phyloP scores from a whole-genome alignment of 2,888 invertebrate species.

The Ormia ochracea region DNA sequence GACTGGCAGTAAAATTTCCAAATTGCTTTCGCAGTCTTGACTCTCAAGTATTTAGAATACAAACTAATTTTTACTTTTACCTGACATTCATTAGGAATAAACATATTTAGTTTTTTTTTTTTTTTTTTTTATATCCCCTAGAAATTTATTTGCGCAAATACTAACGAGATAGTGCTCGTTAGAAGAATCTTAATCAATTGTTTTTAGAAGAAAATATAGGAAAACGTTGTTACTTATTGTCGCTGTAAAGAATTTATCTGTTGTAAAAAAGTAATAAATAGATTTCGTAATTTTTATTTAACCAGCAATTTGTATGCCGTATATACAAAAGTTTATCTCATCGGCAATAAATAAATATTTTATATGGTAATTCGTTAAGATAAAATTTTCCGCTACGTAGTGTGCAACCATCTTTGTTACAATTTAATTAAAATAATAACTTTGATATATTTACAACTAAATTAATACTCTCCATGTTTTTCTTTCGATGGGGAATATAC shows the following conservation, averaged over 20 bases:
- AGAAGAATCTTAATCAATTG: constrained; percentile 25
- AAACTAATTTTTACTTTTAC: constrained; percentile 48
- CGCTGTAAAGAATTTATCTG: not conserved
- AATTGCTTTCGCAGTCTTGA: constrained; percentile 42
- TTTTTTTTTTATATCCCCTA: not conserved
- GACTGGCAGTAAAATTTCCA: not conserved
- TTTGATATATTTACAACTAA: too few relatives aligned
- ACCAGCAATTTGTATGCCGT: too few relatives aligned
- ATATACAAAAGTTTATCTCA: too few relatives aligned
- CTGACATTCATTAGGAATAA: constrained; percentile 46
- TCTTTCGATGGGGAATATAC: too few relatives aligned
- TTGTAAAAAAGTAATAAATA: not conserved
- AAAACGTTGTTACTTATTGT: not conserved
- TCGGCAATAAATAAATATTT: too few relatives aligned
- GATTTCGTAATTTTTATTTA: too few relatives aligned
- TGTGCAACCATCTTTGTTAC: too few relatives aligned
- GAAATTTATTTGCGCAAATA: not conserved
- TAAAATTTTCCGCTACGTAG: too few relatives aligned
- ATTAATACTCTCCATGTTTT: too few relatives aligned
- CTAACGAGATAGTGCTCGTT: constrained; percentile 24
- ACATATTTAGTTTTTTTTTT: too few relatives aligned
- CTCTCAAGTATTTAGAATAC: constrained; percentile 51
- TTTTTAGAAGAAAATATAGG: constrained; percentile 8
- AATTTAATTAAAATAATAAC: too few relatives aligned
- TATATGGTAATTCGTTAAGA: too few relatives aligned